These are phyloP conservation scores for Nesometra sesokonis DNA, from an alignment of 35 echinoderm and acorn worm genomes.

Conservation along the genomic window DNA sequence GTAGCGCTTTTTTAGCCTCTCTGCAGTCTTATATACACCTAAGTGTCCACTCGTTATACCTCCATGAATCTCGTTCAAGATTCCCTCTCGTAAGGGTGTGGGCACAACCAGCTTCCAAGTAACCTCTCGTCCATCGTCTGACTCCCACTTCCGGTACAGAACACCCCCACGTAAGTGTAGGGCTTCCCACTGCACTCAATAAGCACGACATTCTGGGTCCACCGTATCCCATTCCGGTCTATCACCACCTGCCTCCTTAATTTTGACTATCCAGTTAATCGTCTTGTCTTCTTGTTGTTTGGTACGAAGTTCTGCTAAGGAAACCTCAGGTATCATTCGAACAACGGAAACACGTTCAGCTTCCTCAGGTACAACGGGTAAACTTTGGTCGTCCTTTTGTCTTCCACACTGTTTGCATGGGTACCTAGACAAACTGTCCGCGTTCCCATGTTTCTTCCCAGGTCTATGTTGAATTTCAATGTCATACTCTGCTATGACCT, in stretches of 20 bases:
- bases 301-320: no score
- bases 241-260: no score
- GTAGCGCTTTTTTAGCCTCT: not conserved
- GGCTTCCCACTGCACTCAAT: not conserved
- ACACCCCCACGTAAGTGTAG: not conserved
- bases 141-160: conserved; percentile 1
- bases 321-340: no score
- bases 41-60: not conserved
- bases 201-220: not conserved
- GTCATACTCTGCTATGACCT: not conserved
- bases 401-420: no score
- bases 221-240: no score
- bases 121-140: not conserved
- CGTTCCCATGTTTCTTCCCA: not conserved
- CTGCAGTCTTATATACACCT: not conserved
- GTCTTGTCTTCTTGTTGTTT: no score
- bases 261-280: no score
- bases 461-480: not conserved
- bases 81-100: no score
- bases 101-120: not conserved
- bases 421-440: no score
- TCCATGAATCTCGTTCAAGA: not conserved
- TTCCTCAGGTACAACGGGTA: no score
- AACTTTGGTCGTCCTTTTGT: no score
- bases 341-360: no score